A percentile compares a stretch with the other conserved stretches of the same genome.
Evolutionary conservation across 2,888 invertebrate species (phyloP).

Genomic region (Agrotis ipsilon): DNA sequence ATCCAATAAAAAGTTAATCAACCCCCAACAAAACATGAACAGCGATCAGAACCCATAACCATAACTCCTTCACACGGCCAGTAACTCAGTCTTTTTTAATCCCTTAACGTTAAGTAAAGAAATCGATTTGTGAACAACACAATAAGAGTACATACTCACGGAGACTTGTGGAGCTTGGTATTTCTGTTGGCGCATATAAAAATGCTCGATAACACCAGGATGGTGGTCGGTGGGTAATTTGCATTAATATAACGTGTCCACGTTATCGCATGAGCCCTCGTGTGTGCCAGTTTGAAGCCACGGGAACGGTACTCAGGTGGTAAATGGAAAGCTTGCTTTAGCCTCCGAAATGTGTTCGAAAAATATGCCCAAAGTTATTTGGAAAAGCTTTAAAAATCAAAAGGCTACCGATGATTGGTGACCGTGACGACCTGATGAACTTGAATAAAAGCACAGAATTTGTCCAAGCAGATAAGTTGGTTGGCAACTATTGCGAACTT

Average conservation of each 20-base stretch:
- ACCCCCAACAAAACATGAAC: slow-evolving; percentile 43
- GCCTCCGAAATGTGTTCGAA: slow-evolving; percentile 14
- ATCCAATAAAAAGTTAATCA: slow-evolving; percentile 47
- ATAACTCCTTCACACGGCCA: slow-evolving; percentile 48
- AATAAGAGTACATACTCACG: slow-evolving; percentile 65
- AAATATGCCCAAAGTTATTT: background rate
- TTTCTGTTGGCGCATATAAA: slow-evolving; percentile 76
- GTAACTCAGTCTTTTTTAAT: slow-evolving; percentile 62
- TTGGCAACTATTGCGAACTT: background rate
- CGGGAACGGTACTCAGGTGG: slow-evolving; percentile 48
- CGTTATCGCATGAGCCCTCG: slow-evolving; percentile 68
- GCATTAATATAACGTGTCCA: slow-evolving; percentile 80
- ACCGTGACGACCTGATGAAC: background rate
- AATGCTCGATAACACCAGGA: slow-evolving; percentile 75
- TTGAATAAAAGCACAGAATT: background rate
- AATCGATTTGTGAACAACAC: slow-evolving; percentile 68
- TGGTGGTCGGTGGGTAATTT: slow-evolving; percentile 73
- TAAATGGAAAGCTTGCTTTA: slow-evolving; percentile 42
- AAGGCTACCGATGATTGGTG: background rate
- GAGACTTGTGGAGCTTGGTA: slow-evolving; percentile 58
- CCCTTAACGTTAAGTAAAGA: slow-evolving; percentile 55
- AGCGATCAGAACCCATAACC: slow-evolving; percentile 46
- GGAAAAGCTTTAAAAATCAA: background rate
- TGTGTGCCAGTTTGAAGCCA: slow-evolving; percentile 53
- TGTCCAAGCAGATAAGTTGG: background rate